These are phyloP conservation scores for Gobionotothen gibberifrons DNA, from an alignment of 2,797 vertebrate genomes.

Conservation along the genomic window DNA sequence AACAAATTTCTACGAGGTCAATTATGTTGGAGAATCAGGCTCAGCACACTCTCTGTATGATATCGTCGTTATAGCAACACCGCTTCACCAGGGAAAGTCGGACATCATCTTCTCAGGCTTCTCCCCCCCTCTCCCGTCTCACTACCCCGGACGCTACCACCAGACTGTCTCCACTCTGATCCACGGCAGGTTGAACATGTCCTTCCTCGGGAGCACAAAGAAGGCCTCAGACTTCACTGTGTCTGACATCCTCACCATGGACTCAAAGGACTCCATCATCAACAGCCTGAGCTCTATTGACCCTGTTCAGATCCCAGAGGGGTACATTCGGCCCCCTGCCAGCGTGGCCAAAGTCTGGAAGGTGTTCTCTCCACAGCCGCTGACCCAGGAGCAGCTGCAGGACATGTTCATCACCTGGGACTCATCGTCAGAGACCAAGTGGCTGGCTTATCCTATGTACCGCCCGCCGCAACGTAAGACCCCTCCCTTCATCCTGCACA, in stretches of 20 bases:
- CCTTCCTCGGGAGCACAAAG: conserved; percentile 82
- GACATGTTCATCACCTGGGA: conserved; percentile 89
- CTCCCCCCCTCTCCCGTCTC: conserved; percentile 82
- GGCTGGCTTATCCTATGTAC: conserved; percentile 91
- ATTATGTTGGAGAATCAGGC: conserved; percentile 84
- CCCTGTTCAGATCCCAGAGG: conserved; percentile 76
- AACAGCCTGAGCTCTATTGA: conserved; percentile 82
- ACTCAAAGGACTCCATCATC: conserved; percentile 82
- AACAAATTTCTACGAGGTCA: conserved; percentile 85
- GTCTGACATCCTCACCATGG: conserved; percentile 83
- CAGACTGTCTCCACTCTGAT: conserved; percentile 88
- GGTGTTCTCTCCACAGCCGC: conserved; percentile 85
- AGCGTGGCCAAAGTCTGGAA: conserved; percentile 87
- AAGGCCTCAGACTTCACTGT: conserved; percentile 76
- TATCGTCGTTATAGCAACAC: conserved; percentile 90
- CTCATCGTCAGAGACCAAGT: conserved; percentile 78
- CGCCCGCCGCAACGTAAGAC: conserved; percentile 78
- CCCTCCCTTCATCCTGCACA: conserved; percentile 89
- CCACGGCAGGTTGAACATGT: conserved; percentile 88
- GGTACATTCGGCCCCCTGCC: conserved; percentile 71
- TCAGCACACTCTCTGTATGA: conserved; percentile 86
- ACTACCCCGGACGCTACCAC: conserved; percentile 85
- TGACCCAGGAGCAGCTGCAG: conserved; percentile 85
- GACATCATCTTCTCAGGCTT: conserved; percentile 90
- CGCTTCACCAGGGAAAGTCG: conserved; percentile 86